Percentiles rank a stretch among this genome's conserved stretches.
These are phyloP conservation scores for Telenomus remus DNA, from an alignment of 1,140 invertebrate genomes.

Conservation along the genomic window DNA sequence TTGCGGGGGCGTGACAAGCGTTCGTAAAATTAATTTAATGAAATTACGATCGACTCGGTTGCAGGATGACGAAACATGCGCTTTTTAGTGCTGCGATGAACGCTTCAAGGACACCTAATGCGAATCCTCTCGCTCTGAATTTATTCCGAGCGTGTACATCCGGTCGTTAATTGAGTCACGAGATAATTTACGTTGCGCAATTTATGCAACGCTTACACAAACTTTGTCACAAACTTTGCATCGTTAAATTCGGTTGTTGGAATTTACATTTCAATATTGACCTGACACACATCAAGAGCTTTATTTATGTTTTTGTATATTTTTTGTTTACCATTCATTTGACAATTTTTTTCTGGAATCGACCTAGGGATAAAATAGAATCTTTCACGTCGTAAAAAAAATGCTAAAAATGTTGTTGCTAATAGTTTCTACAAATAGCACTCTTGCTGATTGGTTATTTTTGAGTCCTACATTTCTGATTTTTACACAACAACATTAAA, in stretches of 20 bases:
- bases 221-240: not conserved
- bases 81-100: not conserved
- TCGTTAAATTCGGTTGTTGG: not conserved
- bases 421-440: too few species aligned
- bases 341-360: too few species aligned
- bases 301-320: too few species aligned
- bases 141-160: not conserved
- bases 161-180: slow-evolving; percentile 1
- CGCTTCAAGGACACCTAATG: not conserved
- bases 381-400: too few species aligned
- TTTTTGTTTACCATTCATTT: too few species aligned
- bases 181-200: not conserved
- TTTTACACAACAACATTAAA: too few species aligned
- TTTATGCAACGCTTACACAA: not conserved
- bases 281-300: too few species aligned
- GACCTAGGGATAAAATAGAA: too few species aligned
- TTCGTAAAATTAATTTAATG: not conserved
- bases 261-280: too few species aligned
- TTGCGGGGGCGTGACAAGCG: not conserved
- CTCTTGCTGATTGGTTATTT: too few species aligned
- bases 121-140: not conserved
- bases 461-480: too few species aligned
- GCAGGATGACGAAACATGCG: not conserved
- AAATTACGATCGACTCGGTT: slow-evolving; percentile 1
- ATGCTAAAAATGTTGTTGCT: too few species aligned